Evolutionary conservation across 2,888 invertebrate genomes (phyloP), one percentile per base, ranked within the genome.

Genomic region (Lapara coniferarum): DNA sequence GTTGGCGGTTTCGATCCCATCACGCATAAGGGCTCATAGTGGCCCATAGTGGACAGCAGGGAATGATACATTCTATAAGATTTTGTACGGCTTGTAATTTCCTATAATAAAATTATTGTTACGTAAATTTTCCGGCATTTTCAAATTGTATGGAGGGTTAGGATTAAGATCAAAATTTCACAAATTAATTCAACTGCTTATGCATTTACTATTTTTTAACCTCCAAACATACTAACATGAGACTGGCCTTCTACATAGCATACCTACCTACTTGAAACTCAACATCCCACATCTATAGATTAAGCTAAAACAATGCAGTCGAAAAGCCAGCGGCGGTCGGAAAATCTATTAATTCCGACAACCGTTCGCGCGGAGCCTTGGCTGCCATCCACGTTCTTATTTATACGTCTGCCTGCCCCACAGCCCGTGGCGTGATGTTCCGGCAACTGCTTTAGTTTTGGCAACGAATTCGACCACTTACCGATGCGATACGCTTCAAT

Each of bases 341-440:
- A 44, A 46, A 69, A 69, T 69, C 59, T 69, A 69, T 69, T 69
- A 63, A 69, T 69, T 68, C 59, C 63, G 59, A 63, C 67, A 67
- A 68, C 59, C 59, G 59, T 63, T 69, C 59, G 59, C 68, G 51
- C 44, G 53, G 63, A 19, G 52, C 51, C 19, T 70, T 75, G 77
- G 78, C 77, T 57, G 70, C 68, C 73, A 52, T 76, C 79, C 76
- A 75, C 77, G 72, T 68, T 72, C 66, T 75, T 78, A 77, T 78
- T 78, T 78, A 78, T 78, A 66, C 70, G 78, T 78, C 78, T 75
- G 73, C 67, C 67, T 69, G 57, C 56, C 63, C 46, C 63, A 69
- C 57, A 71, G 73, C 16, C 55, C 19, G 37, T 49, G 52, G 14
- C 46, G 44, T 37, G 53, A 66, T 63, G 63, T 63, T 63, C 63